phyloP scores from a whole-genome alignment of 2,113 vertebrate genomes.

The Gadus chalcogrammus region DNA sequence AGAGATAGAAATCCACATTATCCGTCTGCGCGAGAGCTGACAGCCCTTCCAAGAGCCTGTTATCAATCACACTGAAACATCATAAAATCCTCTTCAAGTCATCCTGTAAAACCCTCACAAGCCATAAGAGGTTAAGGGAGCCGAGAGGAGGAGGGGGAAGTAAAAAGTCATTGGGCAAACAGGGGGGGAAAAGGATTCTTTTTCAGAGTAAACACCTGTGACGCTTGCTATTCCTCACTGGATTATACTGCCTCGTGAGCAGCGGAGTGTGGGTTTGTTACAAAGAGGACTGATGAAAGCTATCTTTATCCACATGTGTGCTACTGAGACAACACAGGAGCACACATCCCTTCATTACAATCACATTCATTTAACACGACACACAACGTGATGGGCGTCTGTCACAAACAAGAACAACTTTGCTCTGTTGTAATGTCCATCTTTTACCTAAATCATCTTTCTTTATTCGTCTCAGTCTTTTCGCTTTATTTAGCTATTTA shows the following conservation, averaged over 20 bases:
- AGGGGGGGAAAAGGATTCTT: too few species aligned
- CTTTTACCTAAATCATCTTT: neutral
- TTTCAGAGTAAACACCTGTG: too few species aligned
- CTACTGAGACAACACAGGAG: too few species aligned
- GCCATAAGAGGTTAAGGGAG: slow-evolving; percentile 56
- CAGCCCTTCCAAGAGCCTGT: slow-evolving; percentile 62
- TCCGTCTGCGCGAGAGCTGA: slow-evolving; percentile 70
- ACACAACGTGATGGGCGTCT: too few species aligned
- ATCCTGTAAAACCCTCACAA: slow-evolving; percentile 67
- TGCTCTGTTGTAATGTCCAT: too few species aligned
- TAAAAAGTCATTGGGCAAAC: slow-evolving; percentile 35
- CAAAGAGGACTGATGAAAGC: too few species aligned
- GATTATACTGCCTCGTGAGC: too few species aligned
- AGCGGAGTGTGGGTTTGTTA: too few species aligned
- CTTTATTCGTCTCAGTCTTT: neutral
- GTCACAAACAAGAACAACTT: slow-evolving; percentile 1
- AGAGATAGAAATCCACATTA: slow-evolving; percentile 76
- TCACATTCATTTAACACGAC: too few species aligned
- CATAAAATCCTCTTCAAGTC: slow-evolving; percentile 68
- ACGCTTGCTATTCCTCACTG: too few species aligned
- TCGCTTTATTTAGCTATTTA: neutral
- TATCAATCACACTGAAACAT: slow-evolving; percentile 74
- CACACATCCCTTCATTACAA: too few species aligned
- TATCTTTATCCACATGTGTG: too few species aligned
- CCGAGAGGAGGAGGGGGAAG: slow-evolving; percentile 29